Evolutionary conservation across 2,113 vertebrate genomes (phyloP), one percentile per base, ranked within the genome.

Genomic region (Lasiurus cinereus): DNA sequence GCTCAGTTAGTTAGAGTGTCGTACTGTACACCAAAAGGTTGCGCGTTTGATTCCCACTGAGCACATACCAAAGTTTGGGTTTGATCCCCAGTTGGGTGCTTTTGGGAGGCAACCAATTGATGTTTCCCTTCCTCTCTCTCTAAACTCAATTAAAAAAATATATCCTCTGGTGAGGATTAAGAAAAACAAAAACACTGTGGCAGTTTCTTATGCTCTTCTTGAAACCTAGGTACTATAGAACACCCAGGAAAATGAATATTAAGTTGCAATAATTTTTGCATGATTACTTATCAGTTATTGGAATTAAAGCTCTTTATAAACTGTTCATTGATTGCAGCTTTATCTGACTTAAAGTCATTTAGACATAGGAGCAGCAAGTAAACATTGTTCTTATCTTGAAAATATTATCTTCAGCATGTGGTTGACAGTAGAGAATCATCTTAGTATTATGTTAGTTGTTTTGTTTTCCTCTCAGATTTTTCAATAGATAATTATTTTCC

Each of bases 191-290:
- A 79, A 27, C 29, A 29, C 36, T 50, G 0, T 29, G 52, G 31
- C 4, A 62, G 4, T 87, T n/a, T 78, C 10, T 54, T 64, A 54
- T 10, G 46, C 21, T 56, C 67, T 76, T 92, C 67, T 77, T 24
- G 16, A 77, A 72, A 46, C 15, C 27, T 12, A 66, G 43, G 52
- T 95, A 33, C 13, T 29, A 5, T 50, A 18, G 67, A 76, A 56
- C 5, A 0, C 39, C 39, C 10, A n/a, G 22, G 15, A 16, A n/a
- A 24, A 62, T 24, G 10, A 66, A 73, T 79, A 84, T 79, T 84
- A 91, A 96, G 50, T 88, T 67, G 29, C 80, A 83, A 14, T 27
- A 74, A 1, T 83, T 91, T 93, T 94, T 80, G 24, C 29, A 18
- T 79, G 39, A 48, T 64, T 88, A 70, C 59, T 87, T 87, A 39